Base-by-base conservation (phyloP, 2,797 vertebrate genomes). In the Anas georgica region DNA sequence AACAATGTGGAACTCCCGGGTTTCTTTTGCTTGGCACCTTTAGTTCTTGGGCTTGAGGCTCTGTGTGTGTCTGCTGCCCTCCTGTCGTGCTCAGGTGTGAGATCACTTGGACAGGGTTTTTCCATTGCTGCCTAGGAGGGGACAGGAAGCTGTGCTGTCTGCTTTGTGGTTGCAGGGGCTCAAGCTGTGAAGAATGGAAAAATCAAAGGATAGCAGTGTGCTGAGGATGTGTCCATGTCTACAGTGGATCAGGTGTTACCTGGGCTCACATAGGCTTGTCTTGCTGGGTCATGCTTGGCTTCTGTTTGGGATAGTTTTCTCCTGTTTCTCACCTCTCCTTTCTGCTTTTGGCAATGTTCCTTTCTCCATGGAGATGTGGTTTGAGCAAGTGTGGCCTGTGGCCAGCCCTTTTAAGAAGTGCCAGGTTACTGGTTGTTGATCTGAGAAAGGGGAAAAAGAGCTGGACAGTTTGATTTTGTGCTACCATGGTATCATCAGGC, bases 1-100 rank as follows among this genome's bases (percentile, higher is more conserved):
- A 96, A 94, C 80, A 94, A 68, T 86, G 48, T 79, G 83, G 64
- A 84, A 90, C 41, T 80, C 54, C 11, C 16, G 0, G 8, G 46
- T 96, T 95, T 94, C 93, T 96, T 96, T 93, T 80, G 25, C 62
- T 93, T 94, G 90, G 90, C 90, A 86, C 78, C 23, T 88, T 15
- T n/a, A 43, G 31, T 68, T 70, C 41, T 77, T 54, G 52, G 70
- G 48, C 63, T 68, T 0, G 6, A 69, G 70, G 67, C 74, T 43
- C 22, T 31, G 3, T n/a, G 29, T 77, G 54, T 78, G 58, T 58
- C 28, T 63, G 17, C 66, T 66, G 62, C 70, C 39, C 55, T 84
- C 84, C 79, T 66, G 68, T 74, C 1, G 29, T 29, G 41, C 69
- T 89, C 86, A 89, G 75, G 86, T 91, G 86, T 68, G 73, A 91